Conservation (phyloP, 1,140 invertebrate species). For the Latrodectus geometricus region DNA sequence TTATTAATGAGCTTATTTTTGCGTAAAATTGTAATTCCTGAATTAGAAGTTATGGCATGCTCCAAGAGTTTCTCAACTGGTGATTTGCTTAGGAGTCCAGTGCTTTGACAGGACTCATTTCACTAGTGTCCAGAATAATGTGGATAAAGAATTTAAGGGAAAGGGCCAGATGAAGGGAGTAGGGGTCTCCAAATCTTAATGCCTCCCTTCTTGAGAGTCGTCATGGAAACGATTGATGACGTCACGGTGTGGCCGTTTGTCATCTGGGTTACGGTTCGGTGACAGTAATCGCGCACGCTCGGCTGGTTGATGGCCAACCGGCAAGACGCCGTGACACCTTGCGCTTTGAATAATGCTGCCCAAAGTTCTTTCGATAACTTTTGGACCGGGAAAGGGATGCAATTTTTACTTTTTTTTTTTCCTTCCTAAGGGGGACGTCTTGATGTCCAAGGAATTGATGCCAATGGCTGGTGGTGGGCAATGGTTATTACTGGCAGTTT, state of each 20-base stretch:
- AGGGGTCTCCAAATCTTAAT: slow-evolving; percentile 50
- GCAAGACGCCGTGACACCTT: slow-evolving; percentile 60
- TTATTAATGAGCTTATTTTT: too few species aligned
- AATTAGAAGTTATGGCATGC: too few species aligned
- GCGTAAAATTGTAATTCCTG: too few species aligned
- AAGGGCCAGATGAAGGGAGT: slow-evolving; percentile 33
- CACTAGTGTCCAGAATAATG: slow-evolving; percentile 7
- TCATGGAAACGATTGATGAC: slow-evolving; percentile 61
- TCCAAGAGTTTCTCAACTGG: too few species aligned
- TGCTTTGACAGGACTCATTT: slow-evolving; percentile 9
- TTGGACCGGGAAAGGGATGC: slow-evolving; percentile 46
- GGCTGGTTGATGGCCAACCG: slow-evolving; percentile 57
- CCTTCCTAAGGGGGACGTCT: slow-evolving; percentile 16
- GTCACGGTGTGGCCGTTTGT: slow-evolving; percentile 59
- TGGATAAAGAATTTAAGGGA: slow-evolving; percentile 55
- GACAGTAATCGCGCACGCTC: slow-evolving; percentile 59
- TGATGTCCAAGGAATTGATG: slow-evolving; percentile 60
- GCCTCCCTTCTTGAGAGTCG: slow-evolving; percentile 57
- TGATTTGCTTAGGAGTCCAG: neutral
- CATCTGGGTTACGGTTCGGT: slow-evolving; percentile 56
- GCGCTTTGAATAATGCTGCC: slow-evolving; percentile 57
- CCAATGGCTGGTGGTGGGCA: slow-evolving; percentile 18
- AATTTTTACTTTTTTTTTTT: slow-evolving; percentile 30
- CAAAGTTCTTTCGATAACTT: slow-evolving; percentile 56
- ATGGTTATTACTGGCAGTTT: slow-evolving; percentile 42